phyloP scores from a whole-genome alignment of 1,140 invertebrate species.

The Asbolus verrucosus region DNA sequence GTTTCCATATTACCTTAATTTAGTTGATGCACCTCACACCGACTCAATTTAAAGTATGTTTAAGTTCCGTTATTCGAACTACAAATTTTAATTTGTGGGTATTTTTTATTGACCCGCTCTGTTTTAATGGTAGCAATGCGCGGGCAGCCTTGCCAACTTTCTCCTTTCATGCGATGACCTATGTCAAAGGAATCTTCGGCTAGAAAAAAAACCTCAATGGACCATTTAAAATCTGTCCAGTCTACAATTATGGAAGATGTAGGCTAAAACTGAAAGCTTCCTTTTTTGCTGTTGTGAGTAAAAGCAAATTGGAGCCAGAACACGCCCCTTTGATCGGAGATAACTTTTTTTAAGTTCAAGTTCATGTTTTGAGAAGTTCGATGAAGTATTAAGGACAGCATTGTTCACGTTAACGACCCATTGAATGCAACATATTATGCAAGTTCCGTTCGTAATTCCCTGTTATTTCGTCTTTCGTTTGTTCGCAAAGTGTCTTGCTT shows the following conservation, averaged over 20 bases:
- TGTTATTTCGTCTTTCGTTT: too few relatives aligned
- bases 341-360: too few relatives aligned
- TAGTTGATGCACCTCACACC: constrained; percentile 8
- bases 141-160: constrained; percentile 23
- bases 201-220: too few relatives aligned
- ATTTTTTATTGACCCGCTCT: constrained; percentile 25
- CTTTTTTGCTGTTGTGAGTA: too few relatives aligned
- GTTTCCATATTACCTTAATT: constrained; percentile 22
- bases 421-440: not conserved
- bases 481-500: too few relatives aligned
- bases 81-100: constrained; percentile 33
- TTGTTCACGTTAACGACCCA: not conserved
- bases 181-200: too few relatives aligned
- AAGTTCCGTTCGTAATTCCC: not conserved
- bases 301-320: too few relatives aligned
- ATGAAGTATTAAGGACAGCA: not conserved
- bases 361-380: too few relatives aligned
- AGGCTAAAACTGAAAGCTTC: too few relatives aligned
- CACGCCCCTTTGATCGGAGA: too few relatives aligned
- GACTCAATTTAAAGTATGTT: constrained; percentile 33
- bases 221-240: too few relatives aligned
- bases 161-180: not conserved
- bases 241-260: too few relatives aligned
- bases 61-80: constrained; percentile 37
- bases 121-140: constrained; percentile 5